Base-by-base conservation (phyloP, 1,140 invertebrate genomes). In the Calliphora vicina region DNA sequence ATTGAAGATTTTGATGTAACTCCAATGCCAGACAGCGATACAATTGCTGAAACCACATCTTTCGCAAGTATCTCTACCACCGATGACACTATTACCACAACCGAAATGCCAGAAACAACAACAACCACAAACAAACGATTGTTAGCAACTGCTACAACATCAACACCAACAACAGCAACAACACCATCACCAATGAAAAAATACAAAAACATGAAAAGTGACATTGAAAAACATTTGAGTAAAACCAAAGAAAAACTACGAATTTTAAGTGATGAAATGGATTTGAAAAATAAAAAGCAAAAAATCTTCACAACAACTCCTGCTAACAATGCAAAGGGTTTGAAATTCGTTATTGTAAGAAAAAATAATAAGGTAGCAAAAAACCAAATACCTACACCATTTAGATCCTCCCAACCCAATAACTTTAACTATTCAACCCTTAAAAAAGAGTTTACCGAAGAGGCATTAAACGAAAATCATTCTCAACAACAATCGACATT, bases 1-100 rank as follows among this genome's bases (percentile, higher is more conserved):
- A 35, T 78, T 25, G 74, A 78, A 78, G 35, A 78, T 45, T 78
- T 78, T 45, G 42, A 20, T 17, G 42, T 78, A 23, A 78, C 35
- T 45, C n/a, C 74, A 43, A 20, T 67, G 20, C n/a, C 23, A 67
- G n/a, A 20, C 20, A 67, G 9, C 12, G 61, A 67, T 23, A 67
- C n/a, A 25, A 20, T 67, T 1, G 23, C 9, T 10, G n/a, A 57
- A 17, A 57, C n/a, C 50, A 17, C 15, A 57, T 57, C 13, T n/a
- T 35, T 35, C 35, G 35, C 4, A 50, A 50, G 1, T 35, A 12
- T 4, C 45, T 1, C 13, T 12, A 50, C 45, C 4, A 50, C 45
- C 17, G 45, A 50, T 67, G 6, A 6, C 9, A 10, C 61, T 23
- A 25, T 23, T 10, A 67, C 20, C 17, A 67, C 23, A 67, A 67